Base-by-base conservation (phyloP, 2,113 vertebrate species). In the Hiodon tergisus region DNA sequence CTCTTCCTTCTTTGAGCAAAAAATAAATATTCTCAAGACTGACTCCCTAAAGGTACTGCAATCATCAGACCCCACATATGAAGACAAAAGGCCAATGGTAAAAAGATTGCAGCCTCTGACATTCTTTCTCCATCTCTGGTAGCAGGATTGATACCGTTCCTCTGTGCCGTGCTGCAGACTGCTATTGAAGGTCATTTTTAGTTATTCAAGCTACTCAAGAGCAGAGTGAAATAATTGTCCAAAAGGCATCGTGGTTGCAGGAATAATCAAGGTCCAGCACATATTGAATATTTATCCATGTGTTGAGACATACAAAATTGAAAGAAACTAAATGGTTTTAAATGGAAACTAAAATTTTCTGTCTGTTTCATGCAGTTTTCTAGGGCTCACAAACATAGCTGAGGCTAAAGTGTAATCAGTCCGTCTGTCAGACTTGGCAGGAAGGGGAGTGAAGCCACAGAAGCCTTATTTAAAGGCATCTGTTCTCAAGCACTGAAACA, bases 221-320 rank as follows among this genome's bases (percentile, higher is more conserved):
- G 4, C 2, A 63, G 48, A 17, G 17, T n/a, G 9, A 48, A 66
- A 46, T 51, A 4, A 31, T 59, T 13, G 11, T 10, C 46, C 46
- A 75, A 68, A 75, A 52, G 68, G 52, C 52, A 75, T 59, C 47
- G 65, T 47, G 68, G 73, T 52, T 75, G 55, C 65, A 75, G n/a
- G 8, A 7, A 67, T 17, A 66, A 73, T 13, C 72, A 65, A 16
- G 51, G 53, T 68, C 50, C 62, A 17, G 65, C 75, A 53, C 55
- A 57, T 10, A 52, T 67, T 79, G 52, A 57, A 58, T 74, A 73
- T 69, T 76, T 78, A 79, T 81, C 17, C 72, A 71, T 66, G 63
- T 65, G 79, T 71, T 69, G 65, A 74, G 74, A 74, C 72, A 69
- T 69, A 81, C 76, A 81, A 62, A 75, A 51, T 69, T 52, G 69